These are phyloP conservation scores for Cinara cedri DNA, from an alignment of 2,888 invertebrate species.

Conservation along the genomic window DNA sequence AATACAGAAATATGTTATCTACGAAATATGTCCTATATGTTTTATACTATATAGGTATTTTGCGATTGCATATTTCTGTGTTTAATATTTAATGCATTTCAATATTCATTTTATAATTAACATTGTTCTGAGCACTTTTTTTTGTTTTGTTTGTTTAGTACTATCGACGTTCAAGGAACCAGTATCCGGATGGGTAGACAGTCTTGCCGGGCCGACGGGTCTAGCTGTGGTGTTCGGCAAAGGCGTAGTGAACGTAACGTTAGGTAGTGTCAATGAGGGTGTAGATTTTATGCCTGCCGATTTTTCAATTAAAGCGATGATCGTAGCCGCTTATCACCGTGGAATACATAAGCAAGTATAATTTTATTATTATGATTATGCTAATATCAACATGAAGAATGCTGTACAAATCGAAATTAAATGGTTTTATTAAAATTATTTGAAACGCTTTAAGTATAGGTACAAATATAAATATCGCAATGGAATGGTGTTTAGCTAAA, in stretches of 20 bases:
- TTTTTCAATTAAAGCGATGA: conserved; percentile 74
- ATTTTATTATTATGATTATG: neutral
- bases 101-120: too few relatives aligned
- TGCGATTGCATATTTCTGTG: too few relatives aligned
- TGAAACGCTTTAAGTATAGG: too few relatives aligned
- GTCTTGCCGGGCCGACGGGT: conserved; percentile 87
- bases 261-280: conserved; percentile 68
- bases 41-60: too few relatives aligned
- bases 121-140: too few relatives aligned
- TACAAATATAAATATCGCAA: too few relatives aligned
- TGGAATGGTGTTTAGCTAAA: too few relatives aligned
- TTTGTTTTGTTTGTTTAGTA: conserved; percentile 64
- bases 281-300: conserved; percentile 85
- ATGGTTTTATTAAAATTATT: too few relatives aligned
- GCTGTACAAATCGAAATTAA: too few relatives aligned
- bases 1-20: too few relatives aligned
- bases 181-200: conserved; percentile 86
- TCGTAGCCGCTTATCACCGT: conserved; percentile 69
- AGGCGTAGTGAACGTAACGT: conserved; percentile 76
- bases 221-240: conserved; percentile 75
- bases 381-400: neutral
- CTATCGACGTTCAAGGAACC: conserved; percentile 69
- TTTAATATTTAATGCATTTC: too few relatives aligned
- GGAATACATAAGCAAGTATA: conserved; percentile 14
- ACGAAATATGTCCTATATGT: too few relatives aligned